These are phyloP conservation scores for Macheiramphus alcinus DNA, from an alignment of 2,113 vertebrate genomes.

Conservation along the genomic window DNA sequence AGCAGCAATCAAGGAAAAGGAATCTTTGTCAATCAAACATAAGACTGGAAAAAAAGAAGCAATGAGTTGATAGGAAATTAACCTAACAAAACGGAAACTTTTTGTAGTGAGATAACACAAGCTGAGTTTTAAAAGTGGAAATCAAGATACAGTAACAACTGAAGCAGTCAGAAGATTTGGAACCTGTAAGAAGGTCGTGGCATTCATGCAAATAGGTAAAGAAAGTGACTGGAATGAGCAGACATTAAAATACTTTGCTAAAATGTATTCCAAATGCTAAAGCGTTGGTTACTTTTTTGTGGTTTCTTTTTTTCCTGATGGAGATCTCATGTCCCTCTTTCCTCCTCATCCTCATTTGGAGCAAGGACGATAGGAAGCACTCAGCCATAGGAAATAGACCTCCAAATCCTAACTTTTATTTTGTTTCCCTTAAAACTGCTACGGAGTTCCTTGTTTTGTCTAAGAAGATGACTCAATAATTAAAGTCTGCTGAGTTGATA, in stretches of 20 bases:
- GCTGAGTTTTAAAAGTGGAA: not conserved
- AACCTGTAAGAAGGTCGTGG: not conserved
- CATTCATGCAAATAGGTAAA: not conserved
- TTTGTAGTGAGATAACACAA: not conserved
- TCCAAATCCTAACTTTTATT: not conserved
- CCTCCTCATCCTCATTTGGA: not conserved
- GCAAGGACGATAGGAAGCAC: not conserved
- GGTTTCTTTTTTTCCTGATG: not conserved
- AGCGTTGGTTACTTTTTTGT: not conserved
- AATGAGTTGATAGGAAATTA: not conserved
- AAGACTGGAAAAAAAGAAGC: not conserved
- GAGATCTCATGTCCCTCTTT: not conserved
- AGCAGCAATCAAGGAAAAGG: not conserved
- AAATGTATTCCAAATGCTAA: not conserved
- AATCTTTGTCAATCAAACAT: not conserved
- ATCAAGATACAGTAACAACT: not conserved
- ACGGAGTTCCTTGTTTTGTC: not conserved
- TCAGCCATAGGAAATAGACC: not conserved
- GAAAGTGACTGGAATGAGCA: not conserved
- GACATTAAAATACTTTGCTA: not conserved
- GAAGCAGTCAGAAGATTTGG: not conserved
- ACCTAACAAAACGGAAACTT: not conserved
- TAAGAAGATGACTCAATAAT: not conserved
- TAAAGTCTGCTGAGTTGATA: not conserved
- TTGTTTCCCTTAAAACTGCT: not conserved